These are phyloP conservation scores for Amaurobius ferox DNA, from an alignment of 2,888 invertebrate genomes.

Conservation along the genomic window DNA sequence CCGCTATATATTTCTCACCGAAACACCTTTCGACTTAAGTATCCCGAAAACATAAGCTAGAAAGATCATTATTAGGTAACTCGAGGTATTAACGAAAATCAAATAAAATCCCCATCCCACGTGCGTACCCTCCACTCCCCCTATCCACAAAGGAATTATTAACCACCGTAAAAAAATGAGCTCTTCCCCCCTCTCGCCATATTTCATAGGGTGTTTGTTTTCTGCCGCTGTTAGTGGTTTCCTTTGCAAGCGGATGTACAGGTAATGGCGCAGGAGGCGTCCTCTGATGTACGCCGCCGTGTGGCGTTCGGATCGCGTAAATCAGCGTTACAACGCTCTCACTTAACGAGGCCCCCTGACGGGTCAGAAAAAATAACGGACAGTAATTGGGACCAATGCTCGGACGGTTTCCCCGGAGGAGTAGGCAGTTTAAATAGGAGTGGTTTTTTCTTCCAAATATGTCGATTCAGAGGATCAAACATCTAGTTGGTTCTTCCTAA, in stretches of 20 bases:
- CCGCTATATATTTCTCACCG: not conserved
- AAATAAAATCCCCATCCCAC: not conserved
- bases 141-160: conserved; percentile 6
- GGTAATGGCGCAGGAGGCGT: conserved; percentile 41
- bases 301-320: conserved; percentile 63
- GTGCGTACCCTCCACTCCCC: not conserved
- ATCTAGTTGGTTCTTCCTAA: not conserved
- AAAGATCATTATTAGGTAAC: not conserved
- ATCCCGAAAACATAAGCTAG: not conserved
- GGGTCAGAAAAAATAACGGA: conserved; percentile 10
- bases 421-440: no score
- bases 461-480: not conserved
- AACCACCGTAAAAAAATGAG: not conserved
- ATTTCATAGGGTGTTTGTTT: conserved; percentile 65
- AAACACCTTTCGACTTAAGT: not conserved
- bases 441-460: not conserved
- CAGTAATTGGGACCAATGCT: conserved; percentile 46
- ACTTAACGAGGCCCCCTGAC: conserved; percentile 56
- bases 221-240: conserved; percentile 54
- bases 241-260: conserved; percentile 53
- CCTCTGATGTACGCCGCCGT: conserved; percentile 68
- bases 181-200: not conserved
- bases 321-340: conserved; percentile 52
- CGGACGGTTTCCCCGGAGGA: not conserved
- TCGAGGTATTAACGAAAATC: not conserved